Base-by-base conservation (phyloP, 2,113 vertebrate genomes). In the Cryptotis parvus region DNA sequence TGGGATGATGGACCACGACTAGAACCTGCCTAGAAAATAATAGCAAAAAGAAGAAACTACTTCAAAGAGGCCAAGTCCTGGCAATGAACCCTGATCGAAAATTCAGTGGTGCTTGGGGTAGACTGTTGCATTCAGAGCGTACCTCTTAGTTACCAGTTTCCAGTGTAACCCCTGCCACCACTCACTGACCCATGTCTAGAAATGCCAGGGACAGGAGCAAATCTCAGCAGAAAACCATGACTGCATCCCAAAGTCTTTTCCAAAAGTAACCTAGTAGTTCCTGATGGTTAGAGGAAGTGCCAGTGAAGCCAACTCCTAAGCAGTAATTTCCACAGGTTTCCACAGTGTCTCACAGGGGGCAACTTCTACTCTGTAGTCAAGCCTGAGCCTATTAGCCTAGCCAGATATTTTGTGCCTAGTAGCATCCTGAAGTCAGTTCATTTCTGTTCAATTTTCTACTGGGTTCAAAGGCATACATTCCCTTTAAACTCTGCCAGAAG, bases 391-490 rank as follows among this genome's bases (percentile, higher is more conserved):
- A 27, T 74, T 85, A 83, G 35, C 88, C 78, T 26, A 80, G 75
- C 66, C 93, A 92, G 75, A 92, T 66, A 74, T 89, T 94, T 81
- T 90, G 70, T 75, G 92, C 92, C 74, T 76, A 65, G 6, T 29
- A 88, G 45, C 55, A 4, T 90, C n/a, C 83, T 87, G 39, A 95
- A 89, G 61, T 58, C 63, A 88, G 72, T 78, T 92, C 77, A 91
- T 85, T 91, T 94, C 52, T 83, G 37, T 87, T 95, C 84, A 63
- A 90, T 92, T 94, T 87, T 92, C 91, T 90, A 88, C 74, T 88
- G 61, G 63, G 58, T 77, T 86, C 73, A 35, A 86, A 84, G 31
- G n/a, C 20, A 81, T 45, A 37, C 4, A 73, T 83, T 81, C 84
- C 79, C 74, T 92, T 95, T 88, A 93, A 91, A 94, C 82, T 69